Conservation (phyloP, 2,113 vertebrate genomes). For the Alexandromys fortis region DNA sequence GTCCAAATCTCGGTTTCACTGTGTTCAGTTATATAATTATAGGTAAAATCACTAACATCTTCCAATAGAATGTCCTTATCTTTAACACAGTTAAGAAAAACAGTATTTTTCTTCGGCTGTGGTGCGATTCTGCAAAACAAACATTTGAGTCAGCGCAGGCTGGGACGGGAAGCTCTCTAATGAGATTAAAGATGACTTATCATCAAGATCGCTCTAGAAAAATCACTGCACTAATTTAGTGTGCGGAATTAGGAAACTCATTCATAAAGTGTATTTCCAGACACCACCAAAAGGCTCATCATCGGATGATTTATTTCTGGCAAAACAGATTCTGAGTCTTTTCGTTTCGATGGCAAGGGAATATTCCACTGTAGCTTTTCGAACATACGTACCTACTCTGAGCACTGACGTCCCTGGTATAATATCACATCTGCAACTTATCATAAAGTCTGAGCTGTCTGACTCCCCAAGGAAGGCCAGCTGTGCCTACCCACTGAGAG, state of each 20-base stretch:
- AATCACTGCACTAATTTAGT: neutral
- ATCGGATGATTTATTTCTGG: neutral
- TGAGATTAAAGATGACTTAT: constrained; percentile 18
- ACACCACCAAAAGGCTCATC: neutral
- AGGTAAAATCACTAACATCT: neutral
- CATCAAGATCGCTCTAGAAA: neutral
- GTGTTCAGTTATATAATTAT: neutral
- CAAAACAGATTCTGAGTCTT: neutral
- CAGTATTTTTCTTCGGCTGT: neutral
- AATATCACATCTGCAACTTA: neutral
- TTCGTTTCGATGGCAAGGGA: neutral
- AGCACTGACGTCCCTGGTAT: neutral
- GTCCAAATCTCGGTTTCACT: constrained; percentile 16
- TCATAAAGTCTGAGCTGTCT: neutral
- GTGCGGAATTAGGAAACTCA: constrained; percentile 41
- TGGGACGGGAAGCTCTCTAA: constrained; percentile 38
- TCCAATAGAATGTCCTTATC: neutral
- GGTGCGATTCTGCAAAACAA: neutral
- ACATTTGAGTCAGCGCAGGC: neutral
- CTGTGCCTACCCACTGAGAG: neutral
- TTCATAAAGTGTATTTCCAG: constrained; percentile 36
- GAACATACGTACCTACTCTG: neutral
- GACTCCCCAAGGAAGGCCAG: neutral
- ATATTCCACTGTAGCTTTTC: neutral
- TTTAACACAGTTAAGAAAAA: constrained; percentile 6